Evolutionary conservation across 2,113 vertebrate genomes (phyloP).

Genomic region (Alethe castanea): DNA sequence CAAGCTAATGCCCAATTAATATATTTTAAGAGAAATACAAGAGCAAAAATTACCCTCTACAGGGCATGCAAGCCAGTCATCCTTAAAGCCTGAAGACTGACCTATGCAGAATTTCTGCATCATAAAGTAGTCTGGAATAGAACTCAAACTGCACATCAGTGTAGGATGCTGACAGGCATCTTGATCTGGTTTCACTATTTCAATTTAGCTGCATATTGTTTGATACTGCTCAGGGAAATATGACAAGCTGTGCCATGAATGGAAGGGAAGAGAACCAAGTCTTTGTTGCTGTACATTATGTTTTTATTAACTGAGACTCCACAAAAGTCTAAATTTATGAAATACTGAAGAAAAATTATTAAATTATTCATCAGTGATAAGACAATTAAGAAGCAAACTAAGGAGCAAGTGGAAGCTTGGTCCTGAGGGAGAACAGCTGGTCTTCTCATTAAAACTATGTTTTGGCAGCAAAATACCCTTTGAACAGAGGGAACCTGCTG

Average conservation of each 20-base stretch:
- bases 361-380: slow-evolving; percentile 71
- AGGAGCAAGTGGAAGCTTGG: slow-evolving; percentile 37
- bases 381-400: slow-evolving; percentile 72
- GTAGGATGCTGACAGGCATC: slow-evolving; percentile 21
- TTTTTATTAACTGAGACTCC: slow-evolving; percentile 37
- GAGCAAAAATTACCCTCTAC: not conserved
- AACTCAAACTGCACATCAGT: slow-evolving; percentile 45
- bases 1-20: not conserved
- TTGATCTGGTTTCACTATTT: slow-evolving; percentile 3
- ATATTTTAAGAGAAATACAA: not conserved
- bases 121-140: slow-evolving; percentile 13
- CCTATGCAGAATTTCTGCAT: not conserved
- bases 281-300: not conserved
- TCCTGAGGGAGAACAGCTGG: slow-evolving; percentile 65
- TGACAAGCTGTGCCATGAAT: not conserved
- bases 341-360: slow-evolving; percentile 40
- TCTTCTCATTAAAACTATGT: slow-evolving; percentile 47
- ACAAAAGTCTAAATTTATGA: slow-evolving; percentile 24
- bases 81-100: not conserved
- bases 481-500: slow-evolving; percentile 22
- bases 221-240: slow-evolving; percentile 14
- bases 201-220: slow-evolving; percentile 55
- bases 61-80: not conserved
- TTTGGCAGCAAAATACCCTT: slow-evolving; percentile 35
- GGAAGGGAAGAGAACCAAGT: not conserved